phyloP scores from a whole-genome alignment of 2,113 vertebrate species.

The Cygnus buccinator region DNA sequence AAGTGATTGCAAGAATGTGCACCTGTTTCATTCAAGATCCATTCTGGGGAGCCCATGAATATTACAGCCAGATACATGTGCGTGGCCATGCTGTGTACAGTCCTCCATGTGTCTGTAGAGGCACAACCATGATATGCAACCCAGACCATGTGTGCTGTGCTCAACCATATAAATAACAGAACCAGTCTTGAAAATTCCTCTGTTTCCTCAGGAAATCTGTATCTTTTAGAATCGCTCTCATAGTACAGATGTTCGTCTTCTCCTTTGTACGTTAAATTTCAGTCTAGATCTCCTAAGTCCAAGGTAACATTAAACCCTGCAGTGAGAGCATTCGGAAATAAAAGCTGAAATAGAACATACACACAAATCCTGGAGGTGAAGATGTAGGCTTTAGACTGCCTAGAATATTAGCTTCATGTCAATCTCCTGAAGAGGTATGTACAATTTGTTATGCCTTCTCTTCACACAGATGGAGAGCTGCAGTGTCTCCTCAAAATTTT shows the following conservation, averaged over 20 bases:
- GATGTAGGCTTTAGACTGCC: background rate
- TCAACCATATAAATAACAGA: background rate
- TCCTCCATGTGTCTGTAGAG: background rate
- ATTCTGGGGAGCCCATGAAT: background rate
- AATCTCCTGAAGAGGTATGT: background rate
- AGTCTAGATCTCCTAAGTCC: background rate
- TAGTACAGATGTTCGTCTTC: background rate
- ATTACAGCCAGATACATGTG: accelerated
- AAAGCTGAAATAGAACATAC: background rate
- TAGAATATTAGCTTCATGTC: background rate
- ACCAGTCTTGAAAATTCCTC: background rate
- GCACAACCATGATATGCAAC: accelerated
- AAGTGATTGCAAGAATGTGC: background rate
- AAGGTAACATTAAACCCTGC: background rate
- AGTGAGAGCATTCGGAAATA: background rate
- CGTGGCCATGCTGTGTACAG: no score
- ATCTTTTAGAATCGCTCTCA: background rate
- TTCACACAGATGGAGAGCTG: background rate
- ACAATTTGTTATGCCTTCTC: background rate
- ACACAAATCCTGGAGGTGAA: background rate
- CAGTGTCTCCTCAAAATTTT: background rate
- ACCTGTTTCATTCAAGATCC: background rate
- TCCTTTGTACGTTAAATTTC: background rate
- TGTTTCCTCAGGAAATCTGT: background rate
- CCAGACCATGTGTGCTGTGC: background rate